phyloP scores from a whole-genome alignment of 2,888 invertebrate species.

The Clepsis dumicolana region DNA sequence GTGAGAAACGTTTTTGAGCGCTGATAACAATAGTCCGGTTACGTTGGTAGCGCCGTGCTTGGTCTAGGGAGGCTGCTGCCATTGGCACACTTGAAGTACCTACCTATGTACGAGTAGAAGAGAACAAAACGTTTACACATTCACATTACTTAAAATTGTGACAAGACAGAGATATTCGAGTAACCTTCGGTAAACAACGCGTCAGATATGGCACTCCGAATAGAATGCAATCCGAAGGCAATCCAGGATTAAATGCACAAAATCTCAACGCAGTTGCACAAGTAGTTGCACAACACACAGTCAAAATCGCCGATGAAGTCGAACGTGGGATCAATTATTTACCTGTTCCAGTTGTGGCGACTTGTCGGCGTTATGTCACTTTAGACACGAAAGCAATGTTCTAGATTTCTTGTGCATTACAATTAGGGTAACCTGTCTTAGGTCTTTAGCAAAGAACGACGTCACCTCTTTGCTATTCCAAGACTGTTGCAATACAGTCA shows the following conservation, averaged over 20 bases:
- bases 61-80: slow-evolving; percentile 44
- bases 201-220: slow-evolving; percentile 53
- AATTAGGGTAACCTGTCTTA: slow-evolving; percentile 53
- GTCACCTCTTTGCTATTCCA: slow-evolving; percentile 28
- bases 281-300: slow-evolving; percentile 57
- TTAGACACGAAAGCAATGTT: slow-evolving; percentile 56
- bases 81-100: not conserved
- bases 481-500: slow-evolving; percentile 10
- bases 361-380: slow-evolving; percentile 66
- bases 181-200: slow-evolving; percentile 56
- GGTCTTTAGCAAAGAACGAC: slow-evolving; percentile 20
- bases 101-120: not conserved
- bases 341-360: slow-evolving; percentile 64
- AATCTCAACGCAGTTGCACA: slow-evolving; percentile 53
- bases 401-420: slow-evolving; percentile 63
- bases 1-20: slow-evolving; percentile 61
- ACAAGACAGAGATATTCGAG: slow-evolving; percentile 18
- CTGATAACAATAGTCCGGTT: slow-evolving; percentile 64
- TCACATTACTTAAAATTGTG: not conserved
- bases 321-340: slow-evolving; percentile 82
- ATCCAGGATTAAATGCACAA: slow-evolving; percentile 51
- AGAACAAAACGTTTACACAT: not conserved
- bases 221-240: slow-evolving; percentile 54
- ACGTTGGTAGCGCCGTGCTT: slow-evolving; percentile 48
- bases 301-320: slow-evolving; percentile 67